phyloP scores from a whole-genome alignment of 2,797 vertebrate species.

The Pyrocephalus nanus region DNA sequence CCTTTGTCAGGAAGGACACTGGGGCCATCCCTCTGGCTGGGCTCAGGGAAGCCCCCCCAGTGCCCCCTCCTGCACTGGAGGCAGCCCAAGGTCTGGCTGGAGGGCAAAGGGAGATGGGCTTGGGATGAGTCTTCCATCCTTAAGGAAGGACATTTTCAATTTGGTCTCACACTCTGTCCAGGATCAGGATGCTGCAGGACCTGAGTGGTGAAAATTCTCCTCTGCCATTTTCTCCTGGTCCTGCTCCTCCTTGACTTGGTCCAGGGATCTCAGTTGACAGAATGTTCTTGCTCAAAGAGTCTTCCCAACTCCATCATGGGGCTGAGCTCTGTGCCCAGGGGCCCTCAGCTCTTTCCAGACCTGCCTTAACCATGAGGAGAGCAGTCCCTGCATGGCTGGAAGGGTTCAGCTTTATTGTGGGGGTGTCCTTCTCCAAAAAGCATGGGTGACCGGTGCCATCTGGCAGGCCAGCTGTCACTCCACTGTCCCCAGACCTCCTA shows the following conservation, averaged over 20 bases:
- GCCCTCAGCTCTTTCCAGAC: background rate
- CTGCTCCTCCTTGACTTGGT: background rate
- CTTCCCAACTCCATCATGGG: background rate
- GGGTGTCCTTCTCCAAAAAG: background rate
- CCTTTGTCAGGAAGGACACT: background rate
- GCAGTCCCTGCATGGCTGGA: background rate
- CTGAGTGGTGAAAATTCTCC: background rate
- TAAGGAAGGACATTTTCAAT: rapidly evolving
- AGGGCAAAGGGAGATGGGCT: background rate
- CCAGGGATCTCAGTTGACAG: rapidly evolving
- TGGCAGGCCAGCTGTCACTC: background rate
- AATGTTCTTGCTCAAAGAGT: background rate
- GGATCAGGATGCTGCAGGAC: background rate
- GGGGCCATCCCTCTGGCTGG: background rate
- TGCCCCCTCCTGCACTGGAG: background rate
- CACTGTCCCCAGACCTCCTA: background rate
- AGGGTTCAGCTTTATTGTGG: background rate
- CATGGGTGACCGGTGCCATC: rapidly evolving
- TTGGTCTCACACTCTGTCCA: background rate
- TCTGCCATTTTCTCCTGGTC: background rate
- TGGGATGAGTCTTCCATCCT: rapidly evolving
- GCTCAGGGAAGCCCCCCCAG: background rate
- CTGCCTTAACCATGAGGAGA: background rate
- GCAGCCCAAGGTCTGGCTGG: background rate
- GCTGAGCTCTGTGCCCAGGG: background rate